phyloP scores from a whole-genome alignment of 2,113 vertebrate genomes.

The Pomatostomus ruficeps region DNA sequence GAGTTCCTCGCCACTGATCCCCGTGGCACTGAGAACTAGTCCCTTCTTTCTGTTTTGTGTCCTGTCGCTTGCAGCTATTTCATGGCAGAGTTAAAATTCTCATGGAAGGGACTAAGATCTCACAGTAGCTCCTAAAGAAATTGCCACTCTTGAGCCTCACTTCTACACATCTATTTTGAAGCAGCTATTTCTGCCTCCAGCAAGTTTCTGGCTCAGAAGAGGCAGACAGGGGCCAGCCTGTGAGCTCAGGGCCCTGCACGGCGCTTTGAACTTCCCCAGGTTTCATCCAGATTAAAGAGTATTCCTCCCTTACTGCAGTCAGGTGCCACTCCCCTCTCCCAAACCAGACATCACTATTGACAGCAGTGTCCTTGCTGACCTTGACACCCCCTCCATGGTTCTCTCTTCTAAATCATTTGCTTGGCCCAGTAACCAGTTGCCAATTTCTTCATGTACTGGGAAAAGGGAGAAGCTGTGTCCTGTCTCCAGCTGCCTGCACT shows the following conservation, averaged over 20 bases:
- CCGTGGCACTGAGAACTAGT: not conserved
- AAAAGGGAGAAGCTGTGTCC: not conserved
- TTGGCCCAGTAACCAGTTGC: not conserved
- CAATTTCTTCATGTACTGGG: not conserved
- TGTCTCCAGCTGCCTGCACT: not conserved
- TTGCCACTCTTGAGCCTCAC: not conserved
- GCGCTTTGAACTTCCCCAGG: not conserved
- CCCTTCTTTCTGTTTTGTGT: not conserved
- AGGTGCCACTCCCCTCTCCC: not conserved
- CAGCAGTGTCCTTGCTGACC: not conserved
- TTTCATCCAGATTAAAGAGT: not conserved
- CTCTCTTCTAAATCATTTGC: not conserved
- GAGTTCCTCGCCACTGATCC: not conserved
- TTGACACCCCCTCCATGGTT: fast-evolving
- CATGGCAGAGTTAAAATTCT: not conserved
- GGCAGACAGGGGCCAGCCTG: not conserved
- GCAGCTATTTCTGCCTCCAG: not conserved
- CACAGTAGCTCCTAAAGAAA: not conserved
- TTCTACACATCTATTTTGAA: not conserved
- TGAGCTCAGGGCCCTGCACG: not conserved
- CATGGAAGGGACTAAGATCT: not conserved
- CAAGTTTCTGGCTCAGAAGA: not conserved
- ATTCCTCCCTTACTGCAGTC: not conserved
- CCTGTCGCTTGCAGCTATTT: not conserved
- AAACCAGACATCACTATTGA: not conserved